Percentiles rank a stretch among this genome's conserved stretches.
Evolutionary conservation across 2,888 invertebrate genomes (phyloP).

Genomic region (Hypselothyrea guttata): DNA sequence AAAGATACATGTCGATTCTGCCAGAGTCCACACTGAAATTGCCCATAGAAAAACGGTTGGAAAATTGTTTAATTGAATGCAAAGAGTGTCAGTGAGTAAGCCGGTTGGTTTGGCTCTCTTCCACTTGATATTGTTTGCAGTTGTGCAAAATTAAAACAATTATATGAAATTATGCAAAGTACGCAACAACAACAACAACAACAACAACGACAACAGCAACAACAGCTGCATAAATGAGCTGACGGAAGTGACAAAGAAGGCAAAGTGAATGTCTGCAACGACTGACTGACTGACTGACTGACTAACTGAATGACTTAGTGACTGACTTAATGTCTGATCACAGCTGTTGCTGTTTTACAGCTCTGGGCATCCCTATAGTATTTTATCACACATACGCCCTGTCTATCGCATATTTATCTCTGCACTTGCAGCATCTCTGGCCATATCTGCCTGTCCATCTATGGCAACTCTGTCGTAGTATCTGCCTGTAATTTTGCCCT

Average conservation of each 20-base stretch:
- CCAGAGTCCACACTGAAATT: constrained; percentile 20
- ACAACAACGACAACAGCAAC: constrained; percentile 17
- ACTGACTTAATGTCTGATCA: constrained; percentile 22
- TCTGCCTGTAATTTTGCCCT: constrained; percentile 40
- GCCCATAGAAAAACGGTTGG: constrained; percentile 44
- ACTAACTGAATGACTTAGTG: constrained; percentile 44
- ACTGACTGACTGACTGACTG: constrained; percentile 36
- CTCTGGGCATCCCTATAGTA: constrained; percentile 4
- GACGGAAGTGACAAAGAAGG: constrained; percentile 61
- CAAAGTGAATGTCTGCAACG: constrained; percentile 63
- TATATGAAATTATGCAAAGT: constrained; percentile 71
- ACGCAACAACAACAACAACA: constrained; percentile 45
- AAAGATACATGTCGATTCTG: not conserved
- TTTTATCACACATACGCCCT: constrained; percentile 47
- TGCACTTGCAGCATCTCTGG: constrained; percentile 6
- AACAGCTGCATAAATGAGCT: constrained; percentile 66
- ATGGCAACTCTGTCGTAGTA: constrained; percentile 8
- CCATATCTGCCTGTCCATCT: constrained; percentile 21
- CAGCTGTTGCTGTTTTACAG: constrained; percentile 24
- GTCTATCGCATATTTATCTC: constrained; percentile 15
- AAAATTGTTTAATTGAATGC: constrained; percentile 52
- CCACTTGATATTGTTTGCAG: constrained; percentile 55
- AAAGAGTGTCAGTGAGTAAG: constrained; percentile 51
- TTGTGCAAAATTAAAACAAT: constrained; percentile 71
- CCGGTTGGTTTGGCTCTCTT: constrained; percentile 26